Base-by-base conservation (phyloP, 2,797 vertebrate species). In the Coluber constrictor region DNA sequence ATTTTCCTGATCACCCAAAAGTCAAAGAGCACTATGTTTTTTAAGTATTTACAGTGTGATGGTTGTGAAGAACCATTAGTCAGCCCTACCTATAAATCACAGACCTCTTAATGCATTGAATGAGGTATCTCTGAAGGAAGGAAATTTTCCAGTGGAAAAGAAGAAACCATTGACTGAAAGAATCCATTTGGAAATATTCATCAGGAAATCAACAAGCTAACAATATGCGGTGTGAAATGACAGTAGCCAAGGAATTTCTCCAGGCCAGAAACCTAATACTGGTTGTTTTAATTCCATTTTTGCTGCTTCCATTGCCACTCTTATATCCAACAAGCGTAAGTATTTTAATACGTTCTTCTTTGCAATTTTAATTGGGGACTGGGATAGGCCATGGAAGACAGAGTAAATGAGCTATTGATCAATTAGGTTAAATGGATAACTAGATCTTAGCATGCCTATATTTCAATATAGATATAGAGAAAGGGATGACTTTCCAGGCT, bases 251-350 rank as follows among this genome's bases (percentile, higher is more conserved):
- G 97, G 98, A 98, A 93, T 96, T 99, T 51, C 98, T 98, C 96
- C 96, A n/a, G 56, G 98, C 98, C 92, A 98, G 98, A 96, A 99
- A 99, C 74, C 98, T 99, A 95, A 97, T 99, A 88, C 96, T 99
- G 0, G 98, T 99, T 94, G 94, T 99, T 94, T 96, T 99, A 91
- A 98, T 99, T 95, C 99, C 99, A 1, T 97, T 99, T 87, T 98
- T 98, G 9, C 97, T 99, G 95, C 98, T 99, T 92, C 99, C 99
- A 5, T 96, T 99, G 93, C 99, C 99, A 18, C 97, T 99, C 92
- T 97, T 98, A 95, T 98, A 99, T 93, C 98, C 99, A 90, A 99
- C 98, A 97, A 99, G 98, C 11, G 99, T 99, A 97, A 99, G 99
- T 99, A 98, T 56, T 4, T 88, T 92, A 88, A 83, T 91, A 0